A percentile compares a stretch with the other conserved stretches of the same genome.
These are phyloP conservation scores for Limonius californicus DNA, from an alignment of 1,140 invertebrate species.

Conservation along the genomic window DNA sequence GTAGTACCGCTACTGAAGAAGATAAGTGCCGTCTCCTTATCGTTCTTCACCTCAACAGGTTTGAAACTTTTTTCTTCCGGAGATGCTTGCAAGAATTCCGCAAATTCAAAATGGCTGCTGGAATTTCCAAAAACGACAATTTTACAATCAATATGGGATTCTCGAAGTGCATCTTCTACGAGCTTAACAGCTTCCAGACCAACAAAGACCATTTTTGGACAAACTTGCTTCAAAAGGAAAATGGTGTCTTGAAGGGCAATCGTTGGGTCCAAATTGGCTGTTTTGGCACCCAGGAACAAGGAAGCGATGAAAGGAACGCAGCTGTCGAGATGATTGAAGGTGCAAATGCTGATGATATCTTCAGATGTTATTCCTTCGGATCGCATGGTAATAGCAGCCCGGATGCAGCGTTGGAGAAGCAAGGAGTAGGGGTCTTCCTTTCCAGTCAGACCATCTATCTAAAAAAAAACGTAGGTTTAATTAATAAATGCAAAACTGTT, in stretches of 20 bases:
- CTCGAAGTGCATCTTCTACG: not conserved
- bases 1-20: conserved; percentile 67
- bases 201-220: conserved; percentile 38
- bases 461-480: conserved; percentile 12
- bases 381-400: conserved; percentile 31
- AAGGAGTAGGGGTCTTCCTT: conserved; percentile 26
- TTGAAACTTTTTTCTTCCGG: conserved; percentile 31
- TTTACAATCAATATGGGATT: not conserved
- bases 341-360: conserved; percentile 31
- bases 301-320: conserved; percentile 29
- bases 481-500: too few species aligned
- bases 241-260: conserved; percentile 24
- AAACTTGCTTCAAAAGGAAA: conserved; percentile 27
- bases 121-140: not conserved
- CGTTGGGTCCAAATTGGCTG: conserved; percentile 30
- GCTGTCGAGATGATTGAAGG: conserved; percentile 27
- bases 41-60: conserved; percentile 27
- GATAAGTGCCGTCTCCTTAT: conserved; percentile 42
- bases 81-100: conserved; percentile 24
- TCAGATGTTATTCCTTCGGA: conserved; percentile 22
- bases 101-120: not conserved
- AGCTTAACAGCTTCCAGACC: conserved; percentile 4
- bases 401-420: conserved; percentile 22
- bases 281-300: conserved; percentile 26
- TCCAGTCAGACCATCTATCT: conserved; percentile 25